Evolutionary conservation across 2,113 vertebrate species (phyloP).

Genomic region (Cariama cristata): DNA sequence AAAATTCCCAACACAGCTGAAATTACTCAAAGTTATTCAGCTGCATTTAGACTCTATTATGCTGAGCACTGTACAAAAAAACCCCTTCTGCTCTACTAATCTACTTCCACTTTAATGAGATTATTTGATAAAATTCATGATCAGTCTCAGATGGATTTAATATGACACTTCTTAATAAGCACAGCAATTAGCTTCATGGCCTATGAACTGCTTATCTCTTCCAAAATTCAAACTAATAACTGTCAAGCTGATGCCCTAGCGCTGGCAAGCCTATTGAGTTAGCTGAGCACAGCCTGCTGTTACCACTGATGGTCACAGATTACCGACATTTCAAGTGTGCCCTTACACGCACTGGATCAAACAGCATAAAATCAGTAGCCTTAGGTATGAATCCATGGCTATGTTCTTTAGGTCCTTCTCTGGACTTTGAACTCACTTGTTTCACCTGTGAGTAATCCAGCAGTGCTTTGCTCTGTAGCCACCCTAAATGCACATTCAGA

Average conservation of each 20-base stretch:
- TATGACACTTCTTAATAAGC: background rate
- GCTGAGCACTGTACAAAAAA: background rate
- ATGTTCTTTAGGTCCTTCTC: background rate
- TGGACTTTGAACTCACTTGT: background rate
- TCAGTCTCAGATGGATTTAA: background rate
- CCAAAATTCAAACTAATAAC: background rate
- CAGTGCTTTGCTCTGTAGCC: background rate
- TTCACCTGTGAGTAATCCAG: background rate
- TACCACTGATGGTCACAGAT: background rate
- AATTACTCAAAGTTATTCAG: background rate
- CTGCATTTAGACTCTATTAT: background rate
- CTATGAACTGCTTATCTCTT: background rate
- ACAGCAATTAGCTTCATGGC: background rate
- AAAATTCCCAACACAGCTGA: background rate
- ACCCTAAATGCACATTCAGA: background rate
- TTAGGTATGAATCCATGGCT: background rate
- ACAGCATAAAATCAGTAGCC: accelerated
- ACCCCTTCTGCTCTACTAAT: background rate
- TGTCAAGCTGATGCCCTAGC: background rate
- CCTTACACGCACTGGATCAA: background rate
- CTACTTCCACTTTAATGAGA: background rate
- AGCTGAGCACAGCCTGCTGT: background rate
- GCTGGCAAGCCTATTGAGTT: background rate
- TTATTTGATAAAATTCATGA: background rate
- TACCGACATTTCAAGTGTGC: background rate